Base-by-base conservation (phyloP, 2,797 vertebrate genomes). In the Momotus momota region DNA sequence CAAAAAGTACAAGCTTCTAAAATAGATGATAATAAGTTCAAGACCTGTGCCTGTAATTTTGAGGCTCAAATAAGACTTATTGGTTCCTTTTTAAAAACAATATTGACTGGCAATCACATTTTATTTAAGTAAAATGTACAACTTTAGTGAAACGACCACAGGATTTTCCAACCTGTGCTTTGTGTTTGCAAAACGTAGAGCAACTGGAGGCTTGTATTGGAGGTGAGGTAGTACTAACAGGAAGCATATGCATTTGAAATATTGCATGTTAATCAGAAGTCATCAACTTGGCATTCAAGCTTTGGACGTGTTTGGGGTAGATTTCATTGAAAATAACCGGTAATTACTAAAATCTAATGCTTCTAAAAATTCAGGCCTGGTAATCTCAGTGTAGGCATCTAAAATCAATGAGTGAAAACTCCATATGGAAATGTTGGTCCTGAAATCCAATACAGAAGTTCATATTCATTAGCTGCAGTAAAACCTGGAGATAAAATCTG, bases 11-110 rank as follows among this genome's bases (percentile, higher is more conserved):
- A 35, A 72, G 72, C 40, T 78, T 86, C 46, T 91, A 35, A 92
- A 93, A 82, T 31, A 78, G 49, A 73, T 45, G 40, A 62, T 82
- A 31, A 57, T 75, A 87, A 82, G 79, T 90, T 94, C 72, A 78
- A 90, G 72, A 83, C 41, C 21, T 55, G 4, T 31, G 38, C 9
- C 71, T 8, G 2, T 71, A 67, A 86, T 88, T 82, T 82, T 57
- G 66, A 71, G n/a, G n/a, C 10, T 87, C 27, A 67, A 80, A 60
- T 67, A 82, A 89, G 57, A 67, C 25, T 66, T 92, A 45, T 6
- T 73, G 26, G 1, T 82, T 70, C 55, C 20, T 87, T 60, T 7
- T 7, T 22, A 57, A 78, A 52, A 70, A 65, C 20, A 25, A 49
- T 72, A 52, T 2, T 40, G 25, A 31, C 19, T 5, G 2, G 15